Evolutionary conservation across 2,888 invertebrate species (phyloP), one percentile per base, ranked within the genome.

Genomic region (Sarcophaga variegata): DNA sequence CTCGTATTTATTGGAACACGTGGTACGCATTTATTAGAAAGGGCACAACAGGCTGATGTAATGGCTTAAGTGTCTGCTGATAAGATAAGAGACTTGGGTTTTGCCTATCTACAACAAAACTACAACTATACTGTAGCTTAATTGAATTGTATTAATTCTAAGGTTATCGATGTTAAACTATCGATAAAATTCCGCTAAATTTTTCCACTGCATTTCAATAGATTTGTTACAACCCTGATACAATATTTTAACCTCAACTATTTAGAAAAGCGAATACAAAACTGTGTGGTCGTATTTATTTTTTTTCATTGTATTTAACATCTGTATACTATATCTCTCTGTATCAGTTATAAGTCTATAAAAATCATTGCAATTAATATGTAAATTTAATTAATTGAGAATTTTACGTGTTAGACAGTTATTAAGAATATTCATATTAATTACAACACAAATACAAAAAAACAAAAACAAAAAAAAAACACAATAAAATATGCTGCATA

Each of bases 331-430:
- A 22, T 37, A 2, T 76, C 25, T 54, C 54, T 54, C 1, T 17
- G 14, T 54, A 54, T 54, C 54, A 14, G 54, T 54, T 14, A 54
- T 54, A 54, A 54, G 17, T 4, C 54, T n/a, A 47, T 25, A 0
- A 54, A 22, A 49, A 63, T 62, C 4, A 69, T 75, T 2, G 47
- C 74, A 70, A 81, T 85, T 85, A 82, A 82, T 62, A 85, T 82
- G 82, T 25, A 49, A 82, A 82, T 85, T 70, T 62, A 79, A 85
- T 85, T 85, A 85, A 85, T 85, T 60, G 66, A 27, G 60, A 76
- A 37, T 71, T 82, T 64, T 71, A 75, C 22, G 70, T 79, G 78
- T 79, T 66, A 66, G 82, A 75, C 82, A 85, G 59, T 75, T 66
- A 82, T 71, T 82, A 82, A 70, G 69, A 79, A 78, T 74, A 64